Evolutionary conservation across 92 coral and sea anemone genomes (phyloP).

Genomic region (Phenganax marumi): DNA sequence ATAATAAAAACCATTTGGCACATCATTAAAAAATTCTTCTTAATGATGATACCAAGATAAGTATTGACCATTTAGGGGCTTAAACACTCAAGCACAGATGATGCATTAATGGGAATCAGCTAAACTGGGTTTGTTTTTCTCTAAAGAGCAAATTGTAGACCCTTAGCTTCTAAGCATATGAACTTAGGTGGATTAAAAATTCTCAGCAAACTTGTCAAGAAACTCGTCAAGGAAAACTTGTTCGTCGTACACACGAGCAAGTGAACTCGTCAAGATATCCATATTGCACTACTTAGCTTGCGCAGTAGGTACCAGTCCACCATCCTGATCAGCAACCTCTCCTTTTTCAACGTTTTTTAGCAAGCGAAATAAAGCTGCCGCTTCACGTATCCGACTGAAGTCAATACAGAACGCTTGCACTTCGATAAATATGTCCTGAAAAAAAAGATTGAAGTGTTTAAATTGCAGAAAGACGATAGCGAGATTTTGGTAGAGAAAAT

Average conservation of each 20-base stretch:
- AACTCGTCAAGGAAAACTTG: too few species aligned
- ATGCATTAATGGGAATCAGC: background rate
- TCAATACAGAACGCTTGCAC: conserved; percentile 98
- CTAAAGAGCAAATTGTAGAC: background rate
- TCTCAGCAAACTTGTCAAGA: too few species aligned
- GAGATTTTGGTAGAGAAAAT: background rate
- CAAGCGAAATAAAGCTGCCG: conserved; percentile 89
- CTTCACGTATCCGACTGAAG: conserved; percentile 95
- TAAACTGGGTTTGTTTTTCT: background rate
- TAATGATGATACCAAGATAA: background rate
- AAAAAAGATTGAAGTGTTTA: background rate
- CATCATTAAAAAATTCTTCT: background rate
- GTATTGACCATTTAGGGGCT: background rate
- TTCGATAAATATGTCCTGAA: conserved; percentile 93
- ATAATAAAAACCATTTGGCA: background rate
- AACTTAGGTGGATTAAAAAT: too few species aligned
- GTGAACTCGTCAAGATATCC: background rate
- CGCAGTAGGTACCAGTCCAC: conserved; percentile 46
- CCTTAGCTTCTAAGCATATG: too few species aligned
- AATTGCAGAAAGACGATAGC: background rate
- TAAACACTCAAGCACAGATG: background rate
- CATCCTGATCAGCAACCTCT: conserved; percentile 50
- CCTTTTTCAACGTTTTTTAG: conserved; percentile 92
- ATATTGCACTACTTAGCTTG: conserved; percentile 42
- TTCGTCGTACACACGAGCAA: too few species aligned